Base-by-base conservation (phyloP, 2,888 invertebrate species). In the Aromia moschata region DNA sequence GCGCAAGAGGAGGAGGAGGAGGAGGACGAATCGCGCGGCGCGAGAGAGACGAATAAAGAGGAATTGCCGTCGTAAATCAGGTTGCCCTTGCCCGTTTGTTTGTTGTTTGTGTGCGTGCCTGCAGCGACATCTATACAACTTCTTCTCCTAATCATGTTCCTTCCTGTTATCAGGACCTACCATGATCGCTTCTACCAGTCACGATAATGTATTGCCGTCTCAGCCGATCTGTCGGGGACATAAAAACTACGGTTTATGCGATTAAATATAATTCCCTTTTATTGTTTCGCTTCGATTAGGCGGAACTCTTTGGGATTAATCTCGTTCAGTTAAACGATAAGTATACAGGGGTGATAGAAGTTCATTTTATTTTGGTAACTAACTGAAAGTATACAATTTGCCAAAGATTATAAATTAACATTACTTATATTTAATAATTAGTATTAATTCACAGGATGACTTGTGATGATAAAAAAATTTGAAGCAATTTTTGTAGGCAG, bases 61-160 rank as follows among this genome's bases (percentile, higher is more conserved):
- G 79, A 79, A 80, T 80, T 80, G 79, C 75, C 72, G 73, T 78
- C 76, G 81, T 81, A 80, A 81, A 81, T 81, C 81, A 80, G 78
- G 72, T 68, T 61, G 68, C 69, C 71, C 65, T 68, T 69, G 67
- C 68, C 68, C 65, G 62, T 61, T 75, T 77, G 75, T 74, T 76
- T 75, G 75, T 77, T 76, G 74, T 75, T 77, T 76, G n/a, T n/a
- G 77, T 75, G 76, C 73, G 73, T 74, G 71, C 70, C 69, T 65
- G 62, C 64, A 68, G 73, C 70, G 76, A 75, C 75, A 76, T 76
- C 71, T 74, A 72, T 70, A 74, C 76, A 73, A 76, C 73, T 75
- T 73, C 67, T 74, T 70, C 65, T 73, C 37, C 72, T 76, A 76
- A 77, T 77, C 76, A 77, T 77, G 73, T 70, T 72, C 68, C n/a